Base-by-base conservation (phyloP, 1,140 invertebrate species). In the Drosophila micromelanica region DNA sequence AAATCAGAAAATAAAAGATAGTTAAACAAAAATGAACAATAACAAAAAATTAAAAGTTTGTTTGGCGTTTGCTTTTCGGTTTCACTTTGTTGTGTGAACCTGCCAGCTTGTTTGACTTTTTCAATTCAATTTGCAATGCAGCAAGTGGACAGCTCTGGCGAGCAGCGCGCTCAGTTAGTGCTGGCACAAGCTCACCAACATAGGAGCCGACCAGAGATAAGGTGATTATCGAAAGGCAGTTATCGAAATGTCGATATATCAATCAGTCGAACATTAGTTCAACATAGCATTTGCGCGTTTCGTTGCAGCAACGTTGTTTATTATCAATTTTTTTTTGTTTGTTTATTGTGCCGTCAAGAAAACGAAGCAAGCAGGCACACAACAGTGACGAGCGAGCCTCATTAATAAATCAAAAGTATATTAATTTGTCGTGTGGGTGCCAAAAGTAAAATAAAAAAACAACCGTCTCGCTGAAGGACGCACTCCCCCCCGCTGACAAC, bases 321-420 rank as follows among this genome's bases (percentile, higher is more conserved):
- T 72, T 72, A 72, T 59, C 46, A 67, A 52, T 49, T 65, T 73
- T 54, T 68, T 73, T 63, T 73, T 73, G 70, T 68, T 73, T 68
- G 70, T 73, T 73, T 72, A 67, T 46, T 48, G 48, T 40, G 55
- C 55, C 38, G 62, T 68, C 38, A 38, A 40, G 2, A 49, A 35
- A 73, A 60, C 63, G 48, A 4, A 59, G 15, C 46, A 37, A 60
- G 9, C 56, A 46, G 23, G 15, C 40, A 38, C 5, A 5, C 27
- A 64, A 9, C 37, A 30, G 45, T 17, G 9, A 46, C 43, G 30
- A 61, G 37, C 27, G 51, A 57, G 13, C 61, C 32, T 17, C 43
- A 38, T 51, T 23, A 51, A 27, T 51, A 51, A 59, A 67, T 67
- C 30, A 52, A 67, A 72, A 52, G 54, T 67, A 65, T 59, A 59